A percentile compares a stretch with the other conserved stretches of the same genome.
These are phyloP conservation scores for Recurvirostra avosetta DNA, from an alignment of 2,113 vertebrate genomes.

Conservation along the genomic window DNA sequence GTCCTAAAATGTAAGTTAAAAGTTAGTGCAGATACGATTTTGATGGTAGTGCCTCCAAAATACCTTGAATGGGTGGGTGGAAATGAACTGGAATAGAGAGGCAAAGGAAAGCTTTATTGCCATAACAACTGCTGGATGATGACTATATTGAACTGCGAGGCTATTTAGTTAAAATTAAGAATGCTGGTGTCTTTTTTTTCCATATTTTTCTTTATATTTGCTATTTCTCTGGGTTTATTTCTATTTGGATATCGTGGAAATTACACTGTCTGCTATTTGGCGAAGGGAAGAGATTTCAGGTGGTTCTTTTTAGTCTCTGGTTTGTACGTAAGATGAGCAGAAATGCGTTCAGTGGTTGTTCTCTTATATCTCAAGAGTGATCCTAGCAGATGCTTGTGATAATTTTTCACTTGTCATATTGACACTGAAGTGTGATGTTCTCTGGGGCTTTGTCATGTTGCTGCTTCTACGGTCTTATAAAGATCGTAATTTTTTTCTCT, in stretches of 20 bases:
- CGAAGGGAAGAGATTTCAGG: background rate
- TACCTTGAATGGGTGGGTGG: constrained; percentile 10
- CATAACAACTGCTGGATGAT: constrained; percentile 27
- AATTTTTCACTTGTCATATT: background rate
- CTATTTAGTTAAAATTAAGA: constrained; percentile 17
- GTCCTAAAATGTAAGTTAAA: background rate
- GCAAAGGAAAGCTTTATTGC: constrained; percentile 28
- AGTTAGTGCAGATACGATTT: background rate
- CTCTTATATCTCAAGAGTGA: background rate
- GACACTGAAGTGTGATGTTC: background rate
- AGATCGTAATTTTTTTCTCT: background rate
- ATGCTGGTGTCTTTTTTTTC: background rate
- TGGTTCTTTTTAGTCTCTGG: background rate
- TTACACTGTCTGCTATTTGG: background rate
- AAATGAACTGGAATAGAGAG: background rate
- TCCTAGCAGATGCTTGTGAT: constrained; percentile 7
- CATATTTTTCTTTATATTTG: background rate
- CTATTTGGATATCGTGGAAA: background rate
- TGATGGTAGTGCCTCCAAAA: background rate
- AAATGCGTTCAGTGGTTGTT: background rate
- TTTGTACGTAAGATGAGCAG: background rate
- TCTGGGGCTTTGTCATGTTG: background rate
- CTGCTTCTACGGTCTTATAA: background rate
- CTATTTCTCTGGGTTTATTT: background rate
- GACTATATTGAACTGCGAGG: background rate